Evolutionary conservation across 2,888 invertebrate genomes (phyloP), one percentile per base, ranked within the genome.

Genomic region (Pseudococcus longispinus): DNA sequence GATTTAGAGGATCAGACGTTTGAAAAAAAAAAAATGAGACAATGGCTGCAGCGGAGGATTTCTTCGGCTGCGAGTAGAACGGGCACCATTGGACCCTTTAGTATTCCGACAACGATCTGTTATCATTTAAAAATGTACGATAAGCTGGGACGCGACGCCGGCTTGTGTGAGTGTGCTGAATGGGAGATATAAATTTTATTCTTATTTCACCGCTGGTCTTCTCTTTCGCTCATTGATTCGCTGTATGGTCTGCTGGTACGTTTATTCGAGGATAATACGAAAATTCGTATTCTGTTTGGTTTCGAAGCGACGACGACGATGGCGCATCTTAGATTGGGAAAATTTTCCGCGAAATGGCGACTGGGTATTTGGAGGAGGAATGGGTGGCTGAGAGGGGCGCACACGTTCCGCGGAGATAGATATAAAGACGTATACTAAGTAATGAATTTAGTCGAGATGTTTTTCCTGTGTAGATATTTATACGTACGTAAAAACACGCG

Each of bases 401-500:
- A 46, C 60, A 60, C 60, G 23, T 60, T 60, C 11, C 8, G 23
- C 9, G 11, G 60, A 60, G 20, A 55, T 55, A 65, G 65, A 65
- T 29, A 65, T 26, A 65, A 65, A 65, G 65, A 65, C 26, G 65
- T 65, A 70, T 32, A 13, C 70, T 70, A 70, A 70, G 70, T 70
- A 70, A 70, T 70, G 70, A 70, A 70, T 70, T 70, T 70, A 70
- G 70, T 60, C 60, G 60, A 60, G 23, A 60, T 60, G 60, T 20
- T 60, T 60, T 60, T 60, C 20, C 60, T 60, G 60, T 60, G 23
- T 23, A 20, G 23, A 60, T 23, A 60, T 23, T 60, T 60, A 23
- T 60, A 60, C 55, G n/a, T 18, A 60, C 60, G 60, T 60, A 23
- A 60, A 23, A 60, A 60, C 20, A 15, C n/a, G 2, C 51, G 23